phyloP scores from a whole-genome alignment of 2,888 invertebrate species.

The Acheta domesticus region DNA sequence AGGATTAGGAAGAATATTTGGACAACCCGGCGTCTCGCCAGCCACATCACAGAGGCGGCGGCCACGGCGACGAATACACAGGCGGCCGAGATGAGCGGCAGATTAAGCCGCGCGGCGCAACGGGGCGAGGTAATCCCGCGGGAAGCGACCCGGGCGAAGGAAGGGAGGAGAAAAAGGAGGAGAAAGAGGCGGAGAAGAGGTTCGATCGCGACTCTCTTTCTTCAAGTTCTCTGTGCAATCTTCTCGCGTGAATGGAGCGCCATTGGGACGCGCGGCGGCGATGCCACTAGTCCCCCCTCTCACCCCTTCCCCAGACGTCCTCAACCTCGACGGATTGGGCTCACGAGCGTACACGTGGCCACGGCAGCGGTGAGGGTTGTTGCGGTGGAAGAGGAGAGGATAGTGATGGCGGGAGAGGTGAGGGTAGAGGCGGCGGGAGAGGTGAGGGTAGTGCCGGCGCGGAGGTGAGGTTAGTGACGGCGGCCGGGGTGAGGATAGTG shows the following conservation, averaged over 20 bases:
- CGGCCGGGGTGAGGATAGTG: too few relatives aligned
- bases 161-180: background rate
- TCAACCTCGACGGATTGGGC: background rate
- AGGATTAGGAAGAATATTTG: too few relatives aligned
- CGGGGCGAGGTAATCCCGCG: background rate
- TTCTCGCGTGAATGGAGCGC: background rate
- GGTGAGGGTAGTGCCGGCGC: too few relatives aligned
- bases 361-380: too few relatives aligned
- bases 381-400: too few relatives aligned
- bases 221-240: background rate
- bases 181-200: background rate
- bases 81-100: background rate
- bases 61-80: background rate
- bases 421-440: too few relatives aligned
- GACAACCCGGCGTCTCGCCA: too few relatives aligned
- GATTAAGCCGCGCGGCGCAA: background rate
- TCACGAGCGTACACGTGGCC: too few relatives aligned
- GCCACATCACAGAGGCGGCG: background rate
- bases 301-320: background rate
- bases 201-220: background rate
- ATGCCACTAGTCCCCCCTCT: background rate
- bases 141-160: background rate
- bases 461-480: too few relatives aligned
- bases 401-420: too few relatives aligned
- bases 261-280: background rate